A percentile compares a stretch with the other conserved stretches of the same genome.
phyloP scores from a whole-genome alignment of 2,113 vertebrate species.

The Camelus dromedarius region DNA sequence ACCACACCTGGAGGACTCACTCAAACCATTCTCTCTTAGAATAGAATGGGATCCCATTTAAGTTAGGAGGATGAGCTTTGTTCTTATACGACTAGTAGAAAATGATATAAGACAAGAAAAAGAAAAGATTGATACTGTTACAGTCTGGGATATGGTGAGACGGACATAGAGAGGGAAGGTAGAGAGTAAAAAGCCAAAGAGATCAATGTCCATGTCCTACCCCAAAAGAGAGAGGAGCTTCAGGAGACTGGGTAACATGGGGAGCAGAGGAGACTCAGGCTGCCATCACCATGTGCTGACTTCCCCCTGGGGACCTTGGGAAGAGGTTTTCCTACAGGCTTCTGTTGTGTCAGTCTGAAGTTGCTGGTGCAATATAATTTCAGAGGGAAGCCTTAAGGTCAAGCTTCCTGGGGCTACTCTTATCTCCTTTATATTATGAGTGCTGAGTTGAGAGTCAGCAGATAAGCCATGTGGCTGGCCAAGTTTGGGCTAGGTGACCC shows the following conservation, averaged over 20 bases:
- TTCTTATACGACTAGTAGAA: background rate
- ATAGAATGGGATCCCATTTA: background rate
- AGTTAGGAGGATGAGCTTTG: background rate
- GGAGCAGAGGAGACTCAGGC: rapidly evolving
- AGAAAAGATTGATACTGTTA: background rate
- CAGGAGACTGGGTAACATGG: rapidly evolving
- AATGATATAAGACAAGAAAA: background rate
- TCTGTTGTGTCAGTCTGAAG: background rate
- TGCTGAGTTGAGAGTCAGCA: background rate
- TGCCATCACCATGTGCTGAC: rapidly evolving
- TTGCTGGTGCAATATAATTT: background rate
- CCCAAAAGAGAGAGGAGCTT: background rate
- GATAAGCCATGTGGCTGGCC: background rate
- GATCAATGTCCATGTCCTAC: background rate
- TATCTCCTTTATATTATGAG: background rate
- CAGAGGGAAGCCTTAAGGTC: background rate
- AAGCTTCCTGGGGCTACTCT: background rate
- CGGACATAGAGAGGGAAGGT: background rate
- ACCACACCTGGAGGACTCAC: background rate
- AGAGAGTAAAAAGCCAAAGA: background rate
- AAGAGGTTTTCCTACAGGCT: background rate
- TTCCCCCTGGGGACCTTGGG: background rate
- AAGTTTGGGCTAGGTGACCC: background rate
- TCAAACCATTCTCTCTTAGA: background rate
- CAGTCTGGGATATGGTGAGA: background rate